A percentile compares a stretch with the other conserved stretches of the same genome.
phyloP scores from a whole-genome alignment of 2,888 invertebrate genomes.

The Rapana venosa region DNA sequence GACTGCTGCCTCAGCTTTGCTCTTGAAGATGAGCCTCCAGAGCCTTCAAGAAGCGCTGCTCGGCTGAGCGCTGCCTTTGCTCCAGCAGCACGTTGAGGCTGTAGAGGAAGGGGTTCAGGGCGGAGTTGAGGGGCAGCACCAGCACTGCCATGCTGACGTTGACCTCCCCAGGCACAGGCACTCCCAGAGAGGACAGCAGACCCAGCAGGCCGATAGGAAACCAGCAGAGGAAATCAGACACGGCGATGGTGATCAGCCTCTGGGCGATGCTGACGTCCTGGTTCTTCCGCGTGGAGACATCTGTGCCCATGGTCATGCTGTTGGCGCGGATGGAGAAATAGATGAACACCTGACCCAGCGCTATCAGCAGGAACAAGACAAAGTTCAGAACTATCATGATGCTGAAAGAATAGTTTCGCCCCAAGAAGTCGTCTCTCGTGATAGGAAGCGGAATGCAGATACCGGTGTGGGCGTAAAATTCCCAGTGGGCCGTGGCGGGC shows the following conservation, averaged over 20 bases:
- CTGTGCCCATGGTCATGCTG: neutral
- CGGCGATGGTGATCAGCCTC: neutral
- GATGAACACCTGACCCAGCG: neutral
- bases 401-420: neutral
- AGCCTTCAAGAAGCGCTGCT: neutral
- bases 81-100: constrained; percentile 55
- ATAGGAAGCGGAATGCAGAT: neutral
- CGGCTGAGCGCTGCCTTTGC: neutral
- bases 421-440: neutral
- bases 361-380: neutral
- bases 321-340: constrained; percentile 2
- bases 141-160: constrained; percentile 72
- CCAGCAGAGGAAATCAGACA: constrained; percentile 21
- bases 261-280: neutral
- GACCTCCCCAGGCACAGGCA: constrained; percentile 38
- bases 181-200: constrained; percentile 8
- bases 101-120: constrained; percentile 80
- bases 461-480: neutral
- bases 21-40: neutral
- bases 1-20: neutral
- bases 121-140: constrained; percentile 80
- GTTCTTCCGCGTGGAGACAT: neutral
- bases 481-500: constrained; percentile 45
- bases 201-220: constrained; percentile 26
- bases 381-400: neutral